Evolutionary conservation across 2,888 invertebrate genomes (phyloP), one percentile per base, ranked within the genome.

Genomic region (Aphrophora alni): DNA sequence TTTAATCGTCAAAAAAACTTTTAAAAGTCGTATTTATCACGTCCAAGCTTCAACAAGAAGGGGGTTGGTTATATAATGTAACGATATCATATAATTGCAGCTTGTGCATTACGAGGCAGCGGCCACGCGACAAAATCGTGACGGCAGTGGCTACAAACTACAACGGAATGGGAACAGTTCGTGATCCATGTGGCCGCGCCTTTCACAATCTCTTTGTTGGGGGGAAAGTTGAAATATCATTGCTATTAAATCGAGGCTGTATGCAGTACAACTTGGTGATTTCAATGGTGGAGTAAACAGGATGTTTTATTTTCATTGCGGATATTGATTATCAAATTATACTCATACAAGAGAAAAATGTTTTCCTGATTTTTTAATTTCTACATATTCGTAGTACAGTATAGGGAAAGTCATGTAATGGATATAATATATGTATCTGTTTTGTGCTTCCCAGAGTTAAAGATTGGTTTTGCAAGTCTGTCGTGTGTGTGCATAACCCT

Each of bases 191-290:
- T 59, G 59, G 59, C 59, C 59, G 59, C 59, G 59, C 59, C 59
- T 59, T 59, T 59, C 59, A 59, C 59, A 59, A 59, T 21, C 59
- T 59, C 59, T 21, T 59, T 59, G 59, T 59, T 59, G 59, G 59
- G 59, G n/a, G 21, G 59, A 59, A 59, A 59, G 59, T 59, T 59
- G 59, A 59, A 59, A 59, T 59, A 59, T 59, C 59, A 59, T 10
- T 59, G 59, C 59, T 21, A 21, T 59, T 59, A 59, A 33, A 59
- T 21, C 21, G 59, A 59, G 59, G 33, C 8, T 33, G 8, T 33
- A n/a, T 33, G 33, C 33, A 33, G 8, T 33, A 33, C 33, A 21
- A 10, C 59, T 10, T 3, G 59, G 59, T 21, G 59, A 59, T n/a
- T 59, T 59, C 21, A 59, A 59, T 59, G 59, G 59, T 14, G 21